A percentile compares a stretch with the other conserved stretches of the same genome.
Evolutionary conservation across 2,797 vertebrate species (phyloP).

Genomic region (Anableps anableps): DNA sequence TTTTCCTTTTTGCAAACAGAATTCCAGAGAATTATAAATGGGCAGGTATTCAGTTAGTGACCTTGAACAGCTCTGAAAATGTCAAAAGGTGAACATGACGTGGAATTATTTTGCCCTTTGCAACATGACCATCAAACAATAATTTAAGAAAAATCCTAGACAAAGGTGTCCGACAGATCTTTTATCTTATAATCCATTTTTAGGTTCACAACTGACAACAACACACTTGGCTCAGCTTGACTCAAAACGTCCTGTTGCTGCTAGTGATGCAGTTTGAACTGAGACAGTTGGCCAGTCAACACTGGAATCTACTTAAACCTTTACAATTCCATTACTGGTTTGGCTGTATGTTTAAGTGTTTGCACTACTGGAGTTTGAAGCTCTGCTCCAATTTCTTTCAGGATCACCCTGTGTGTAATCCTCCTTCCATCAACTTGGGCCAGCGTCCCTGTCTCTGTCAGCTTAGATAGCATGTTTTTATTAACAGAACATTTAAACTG

Average conservation of each 20-base stretch:
- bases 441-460: no score
- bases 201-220: not conserved
- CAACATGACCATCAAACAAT: not conserved
- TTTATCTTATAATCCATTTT: not conserved
- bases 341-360: no score
- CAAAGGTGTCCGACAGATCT: not conserved
- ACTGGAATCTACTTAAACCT: no score
- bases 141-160: not conserved
- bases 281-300: not conserved
- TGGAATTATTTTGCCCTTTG: not conserved
- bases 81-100: not conserved
- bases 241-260: not conserved
- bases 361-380: no score
- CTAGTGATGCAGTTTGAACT: not conserved
- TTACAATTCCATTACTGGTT: no score
- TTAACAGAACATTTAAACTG: not conserved
- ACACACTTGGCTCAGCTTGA: not conserved
- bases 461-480: not conserved
- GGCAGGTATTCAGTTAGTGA: not conserved
- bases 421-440: no score
- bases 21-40: not conserved
- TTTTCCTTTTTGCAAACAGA: not conserved
- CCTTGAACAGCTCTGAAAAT: not conserved
- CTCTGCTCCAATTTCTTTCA: no score
- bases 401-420: no score